These are phyloP conservation scores for Chelonoidis abingdonii DNA, from an alignment of 2,113 vertebrate genomes.

Conservation along the genomic window DNA sequence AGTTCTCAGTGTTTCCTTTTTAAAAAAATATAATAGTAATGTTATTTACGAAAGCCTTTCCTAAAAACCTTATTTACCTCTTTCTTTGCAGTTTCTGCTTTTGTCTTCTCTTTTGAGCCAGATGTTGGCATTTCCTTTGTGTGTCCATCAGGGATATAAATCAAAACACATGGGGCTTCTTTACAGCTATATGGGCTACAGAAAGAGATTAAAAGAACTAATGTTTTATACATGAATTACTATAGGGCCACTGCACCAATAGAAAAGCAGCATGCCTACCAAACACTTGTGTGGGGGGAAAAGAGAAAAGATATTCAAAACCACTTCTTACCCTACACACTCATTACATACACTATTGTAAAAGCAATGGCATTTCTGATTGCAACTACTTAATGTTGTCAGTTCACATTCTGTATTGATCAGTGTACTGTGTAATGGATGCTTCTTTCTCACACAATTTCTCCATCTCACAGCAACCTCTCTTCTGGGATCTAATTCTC, in stretches of 20 bases:
- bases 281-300: not conserved
- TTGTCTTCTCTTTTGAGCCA: constrained; percentile 95
- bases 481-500: not conserved
- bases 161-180: constrained; percentile 93
- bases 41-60: not conserved
- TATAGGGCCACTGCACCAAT: not conserved
- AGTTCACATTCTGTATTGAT: not conserved
- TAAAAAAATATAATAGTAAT: not conserved
- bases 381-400: not conserved
- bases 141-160: constrained; percentile 97
- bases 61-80: constrained; percentile 76
- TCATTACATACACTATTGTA: not conserved
- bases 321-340: not conserved
- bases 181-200: constrained; percentile 94
- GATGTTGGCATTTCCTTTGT: constrained; percentile 98
- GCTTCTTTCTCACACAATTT: not conserved
- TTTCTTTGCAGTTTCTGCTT: constrained; percentile 82
- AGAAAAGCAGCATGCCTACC: not conserved
- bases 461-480: not conserved
- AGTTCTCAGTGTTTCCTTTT: not conserved
- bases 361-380: not conserved
- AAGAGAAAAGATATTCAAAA: not conserved
- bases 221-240: not conserved
- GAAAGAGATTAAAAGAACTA: not conserved
- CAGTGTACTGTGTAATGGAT: fast-evolving